Evolutionary conservation across 2,888 invertebrate genomes (phyloP).

Genomic region (Leucoma salicis): DNA sequence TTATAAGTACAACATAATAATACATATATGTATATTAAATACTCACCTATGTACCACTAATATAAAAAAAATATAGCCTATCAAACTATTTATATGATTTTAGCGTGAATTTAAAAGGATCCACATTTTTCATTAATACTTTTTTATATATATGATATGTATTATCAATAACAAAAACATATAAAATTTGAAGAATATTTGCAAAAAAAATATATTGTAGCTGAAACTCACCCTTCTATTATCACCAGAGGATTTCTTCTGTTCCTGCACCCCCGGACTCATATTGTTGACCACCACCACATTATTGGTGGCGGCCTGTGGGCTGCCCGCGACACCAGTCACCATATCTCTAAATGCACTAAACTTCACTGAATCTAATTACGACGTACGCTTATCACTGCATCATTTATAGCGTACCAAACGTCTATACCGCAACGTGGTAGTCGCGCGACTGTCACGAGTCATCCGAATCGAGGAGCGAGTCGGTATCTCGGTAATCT

Average conservation of each 20-base stretch:
- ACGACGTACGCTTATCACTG: conserved; percentile 41
- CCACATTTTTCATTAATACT: too few species aligned
- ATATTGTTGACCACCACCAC: conserved; percentile 45
- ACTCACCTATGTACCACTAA: too few species aligned
- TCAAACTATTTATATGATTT: too few species aligned
- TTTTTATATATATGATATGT: too few species aligned
- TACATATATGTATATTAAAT: too few species aligned
- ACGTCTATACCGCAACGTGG: conserved; percentile 44
- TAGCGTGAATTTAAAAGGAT: too few species aligned
- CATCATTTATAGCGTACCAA: conserved; percentile 29
- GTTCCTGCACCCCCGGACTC: conserved; percentile 49
- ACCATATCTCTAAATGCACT: conserved; percentile 57
- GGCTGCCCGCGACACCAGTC: conserved; percentile 63
- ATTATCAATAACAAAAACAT: too few species aligned
- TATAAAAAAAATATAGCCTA: too few species aligned
- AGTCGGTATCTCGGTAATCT: conserved; percentile 1
- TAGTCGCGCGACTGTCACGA: conserved; percentile 70
- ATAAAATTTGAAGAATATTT: not conserved
- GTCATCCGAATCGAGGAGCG: conserved; percentile 9
- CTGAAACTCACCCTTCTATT: conserved; percentile 66
- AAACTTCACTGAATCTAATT: conserved; percentile 34
- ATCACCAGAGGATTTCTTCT: conserved; percentile 62
- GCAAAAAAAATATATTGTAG: too few species aligned
- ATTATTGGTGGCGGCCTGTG: conserved; percentile 51
- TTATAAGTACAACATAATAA: too few species aligned